Evolutionary conservation across 2,888 invertebrate species (phyloP).

Genomic region (Drosophila eohydei): DNA sequence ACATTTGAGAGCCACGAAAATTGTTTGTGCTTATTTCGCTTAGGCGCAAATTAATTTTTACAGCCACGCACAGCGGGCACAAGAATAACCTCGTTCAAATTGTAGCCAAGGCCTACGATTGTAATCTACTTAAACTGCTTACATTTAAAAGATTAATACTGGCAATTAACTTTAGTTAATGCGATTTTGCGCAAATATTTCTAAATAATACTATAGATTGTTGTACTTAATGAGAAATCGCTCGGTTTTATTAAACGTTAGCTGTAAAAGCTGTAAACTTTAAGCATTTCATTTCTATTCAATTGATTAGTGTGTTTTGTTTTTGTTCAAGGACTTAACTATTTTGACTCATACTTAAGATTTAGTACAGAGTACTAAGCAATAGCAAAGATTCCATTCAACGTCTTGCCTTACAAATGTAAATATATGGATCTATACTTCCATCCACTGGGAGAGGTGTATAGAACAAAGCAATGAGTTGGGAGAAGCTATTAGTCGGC

Average conservation of each 20-base stretch:
- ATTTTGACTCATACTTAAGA: background rate
- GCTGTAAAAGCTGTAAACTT: background rate
- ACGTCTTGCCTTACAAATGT: background rate
- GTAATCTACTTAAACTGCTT: constrained; percentile 25
- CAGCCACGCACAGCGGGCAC: constrained; percentile 27
- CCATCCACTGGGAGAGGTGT: too few relatives aligned
- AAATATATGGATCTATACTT: too few relatives aligned
- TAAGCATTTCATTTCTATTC: background rate
- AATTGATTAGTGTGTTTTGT: background rate
- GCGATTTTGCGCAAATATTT: constrained; percentile 20
- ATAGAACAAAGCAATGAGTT: too few relatives aligned
- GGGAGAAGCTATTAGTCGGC: too few relatives aligned
- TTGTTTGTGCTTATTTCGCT: constrained; percentile 2
- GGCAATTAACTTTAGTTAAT: constrained; percentile 30
- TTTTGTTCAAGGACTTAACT: background rate
- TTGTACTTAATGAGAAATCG: constrained; percentile 11
- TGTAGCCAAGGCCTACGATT: constrained; percentile 3
- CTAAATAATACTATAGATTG: constrained; percentile 19
- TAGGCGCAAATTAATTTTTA: constrained; percentile 7
- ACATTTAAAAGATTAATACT: constrained; percentile 29
- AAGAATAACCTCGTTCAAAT: constrained; percentile 17
- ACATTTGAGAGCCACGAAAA: constrained; percentile 12
- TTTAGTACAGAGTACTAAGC: background rate
- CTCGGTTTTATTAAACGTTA: too few relatives aligned
- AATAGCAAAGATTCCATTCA: background rate